phyloP scores from a whole-genome alignment of 1,140 invertebrate genomes.

The Brachionus sp. region DNA sequence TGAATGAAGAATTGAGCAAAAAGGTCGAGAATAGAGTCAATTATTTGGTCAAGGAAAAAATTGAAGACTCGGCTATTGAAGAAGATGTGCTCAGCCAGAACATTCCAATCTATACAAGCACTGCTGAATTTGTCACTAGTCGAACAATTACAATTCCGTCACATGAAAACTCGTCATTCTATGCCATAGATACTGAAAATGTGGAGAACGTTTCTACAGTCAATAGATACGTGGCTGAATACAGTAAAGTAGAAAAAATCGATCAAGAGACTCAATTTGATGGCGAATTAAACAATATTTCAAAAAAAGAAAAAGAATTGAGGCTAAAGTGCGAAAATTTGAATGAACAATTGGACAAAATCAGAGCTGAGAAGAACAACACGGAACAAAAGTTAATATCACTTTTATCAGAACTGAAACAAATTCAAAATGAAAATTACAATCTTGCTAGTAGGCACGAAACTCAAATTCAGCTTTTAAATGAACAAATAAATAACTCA shows the following conservation, averaged over 20 bases:
- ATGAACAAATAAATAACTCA: slow-evolving; percentile 25
- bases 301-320: slow-evolving; percentile 25
- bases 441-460: slow-evolving; percentile 2
- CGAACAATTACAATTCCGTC: slow-evolving; percentile 25
- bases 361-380: neutral
- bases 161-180: slow-evolving; percentile 1
- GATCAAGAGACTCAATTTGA: slow-evolving; percentile 11
- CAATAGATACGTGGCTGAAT: neutral
- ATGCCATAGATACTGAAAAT: slow-evolving; percentile 27
- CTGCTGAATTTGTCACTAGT: slow-evolving; percentile 33
- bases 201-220: neutral
- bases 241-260: neutral
- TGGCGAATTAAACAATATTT: neutral
- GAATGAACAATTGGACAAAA: neutral
- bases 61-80: slow-evolving; percentile 35
- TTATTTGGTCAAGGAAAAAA: neutral
- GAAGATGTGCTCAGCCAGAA: slow-evolving; percentile 16
- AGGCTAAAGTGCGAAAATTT: neutral
- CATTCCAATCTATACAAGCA: slow-evolving; percentile 29
- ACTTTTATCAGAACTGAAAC: neutral
- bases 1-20: slow-evolving; percentile 1
- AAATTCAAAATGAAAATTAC: slow-evolving; percentile 24
- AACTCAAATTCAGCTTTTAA: slow-evolving; percentile 31
- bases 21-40: neutral
- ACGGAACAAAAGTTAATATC: slow-evolving; percentile 14